phyloP scores from a whole-genome alignment of 2,113 vertebrate genomes.

The Brienomyrus longianalis region DNA sequence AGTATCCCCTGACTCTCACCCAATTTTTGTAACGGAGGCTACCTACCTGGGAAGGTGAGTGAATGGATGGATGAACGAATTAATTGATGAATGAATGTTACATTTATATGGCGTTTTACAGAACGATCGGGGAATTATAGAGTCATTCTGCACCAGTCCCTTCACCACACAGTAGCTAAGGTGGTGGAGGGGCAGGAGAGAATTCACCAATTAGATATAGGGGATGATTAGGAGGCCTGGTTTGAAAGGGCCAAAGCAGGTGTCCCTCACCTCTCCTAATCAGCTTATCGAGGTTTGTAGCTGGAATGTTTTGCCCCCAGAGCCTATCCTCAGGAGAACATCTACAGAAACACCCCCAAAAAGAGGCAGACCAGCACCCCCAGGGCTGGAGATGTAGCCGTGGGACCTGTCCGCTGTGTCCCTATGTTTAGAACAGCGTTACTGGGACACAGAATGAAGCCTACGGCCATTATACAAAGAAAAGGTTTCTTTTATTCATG shows the following conservation, averaged over 20 bases:
- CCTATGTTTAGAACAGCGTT: background rate
- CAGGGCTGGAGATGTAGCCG: background rate
- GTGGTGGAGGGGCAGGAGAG: background rate
- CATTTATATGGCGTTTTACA: background rate
- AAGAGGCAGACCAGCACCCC: background rate
- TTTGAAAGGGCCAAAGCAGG: background rate
- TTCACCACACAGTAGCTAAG: background rate
- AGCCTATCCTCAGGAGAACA: background rate
- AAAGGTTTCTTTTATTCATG: background rate
- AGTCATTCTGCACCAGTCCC: background rate
- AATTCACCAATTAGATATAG: background rate
- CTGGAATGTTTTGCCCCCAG: background rate
- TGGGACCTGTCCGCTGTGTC: background rate
- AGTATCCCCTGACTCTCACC: background rate
- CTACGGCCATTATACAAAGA: background rate
- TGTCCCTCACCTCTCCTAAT: background rate
- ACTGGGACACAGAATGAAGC: background rate
- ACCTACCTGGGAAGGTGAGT: background rate
- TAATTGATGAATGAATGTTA: background rate
- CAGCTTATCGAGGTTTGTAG: background rate
- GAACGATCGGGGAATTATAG: background rate
- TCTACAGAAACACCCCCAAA: background rate
- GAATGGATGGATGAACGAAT: background rate
- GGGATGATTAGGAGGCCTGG: background rate
- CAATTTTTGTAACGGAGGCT: background rate